Evolutionary conservation across 2,113 vertebrate genomes (phyloP), one percentile per base, ranked within the genome.

Genomic region (Leiothrix lutea): DNA sequence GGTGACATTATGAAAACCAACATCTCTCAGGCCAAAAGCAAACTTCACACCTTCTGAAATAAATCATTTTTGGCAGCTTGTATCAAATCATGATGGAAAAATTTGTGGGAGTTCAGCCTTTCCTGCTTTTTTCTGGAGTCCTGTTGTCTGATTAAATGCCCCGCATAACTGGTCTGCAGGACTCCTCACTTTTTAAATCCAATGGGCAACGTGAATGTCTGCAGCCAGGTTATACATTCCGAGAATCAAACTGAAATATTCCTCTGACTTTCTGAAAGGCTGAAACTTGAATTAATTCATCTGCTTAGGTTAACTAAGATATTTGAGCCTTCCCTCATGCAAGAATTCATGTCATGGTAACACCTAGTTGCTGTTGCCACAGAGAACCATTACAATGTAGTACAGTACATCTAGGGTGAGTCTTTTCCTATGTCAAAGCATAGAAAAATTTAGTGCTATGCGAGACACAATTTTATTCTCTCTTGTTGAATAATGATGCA

Each of bases 11-110:
- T 67, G 79, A 92, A 94, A 94, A 80, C 11, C 58, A 97, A 47
- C 71, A 88, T 90, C 64, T 95, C 84, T 88, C 66, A 74, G 74
- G 58, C 87, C 29, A 0, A 90, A 94, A 95, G 85, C 71, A 91
- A 89, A 73, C 54, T 95, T 95, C 71, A 86, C 81, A 94, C 54
- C 24, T 88, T 88, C 91, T 91, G 81, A 95, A 93, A 95, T 81
- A 94, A 88, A 93, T 88, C 11, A 17, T 70, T 82, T 56, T 83
- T 95, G 92, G 81, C 81, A 95, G 66, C 15, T 86, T 80, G 29
- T 35, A 62, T 80, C 71, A 69, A 90, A 86, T 28, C 38, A 90
- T 80, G 42, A 73, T 66, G 54, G 85, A 44, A 93, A 89, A 87
- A 57, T 29, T 14, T 75, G 40, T 66, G 42, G 54, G 45, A 86